Evolutionary conservation across 1,140 invertebrate genomes (phyloP).

Genomic region (Brachionus manjavacas): DNA sequence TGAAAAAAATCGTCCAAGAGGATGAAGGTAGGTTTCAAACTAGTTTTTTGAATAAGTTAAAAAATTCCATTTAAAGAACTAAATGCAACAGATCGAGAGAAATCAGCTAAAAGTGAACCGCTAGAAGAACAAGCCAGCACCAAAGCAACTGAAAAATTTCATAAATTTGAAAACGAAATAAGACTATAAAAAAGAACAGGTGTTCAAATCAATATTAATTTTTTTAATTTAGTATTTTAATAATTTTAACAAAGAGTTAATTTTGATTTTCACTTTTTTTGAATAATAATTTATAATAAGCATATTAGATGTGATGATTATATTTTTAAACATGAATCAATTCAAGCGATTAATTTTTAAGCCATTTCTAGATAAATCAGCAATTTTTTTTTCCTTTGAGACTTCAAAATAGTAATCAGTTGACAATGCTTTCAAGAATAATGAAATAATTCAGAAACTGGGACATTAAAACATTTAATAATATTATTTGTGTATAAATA

Average conservation of each 20-base stretch:
- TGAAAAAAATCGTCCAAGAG: background rate
- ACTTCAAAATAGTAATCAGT: too few relatives aligned
- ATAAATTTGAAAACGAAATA: background rate
- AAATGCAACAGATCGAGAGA: background rate
- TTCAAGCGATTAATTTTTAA: too few relatives aligned
- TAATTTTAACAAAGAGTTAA: background rate
- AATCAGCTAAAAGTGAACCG: background rate
- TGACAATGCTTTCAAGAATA: too few relatives aligned
- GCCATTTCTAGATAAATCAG: too few relatives aligned
- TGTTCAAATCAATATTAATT: background rate
- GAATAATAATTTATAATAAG: background rate
- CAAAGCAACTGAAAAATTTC: background rate
- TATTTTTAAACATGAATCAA: too few relatives aligned
- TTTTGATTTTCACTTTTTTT: background rate
- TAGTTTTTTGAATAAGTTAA: background rate
- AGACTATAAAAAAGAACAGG: background rate
- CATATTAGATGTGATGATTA: too few relatives aligned
- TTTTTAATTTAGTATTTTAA: background rate
- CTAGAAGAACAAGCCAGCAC: background rate
- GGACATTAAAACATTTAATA: too few relatives aligned
- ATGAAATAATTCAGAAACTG: too few relatives aligned
- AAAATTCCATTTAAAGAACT: too few relatives aligned
- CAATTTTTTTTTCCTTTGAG: too few relatives aligned
- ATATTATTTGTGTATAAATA: too few relatives aligned
- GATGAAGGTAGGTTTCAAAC: background rate